Conservation (phyloP, 2,888 invertebrate genomes). For the Eupithecia subumbrata region DNA sequence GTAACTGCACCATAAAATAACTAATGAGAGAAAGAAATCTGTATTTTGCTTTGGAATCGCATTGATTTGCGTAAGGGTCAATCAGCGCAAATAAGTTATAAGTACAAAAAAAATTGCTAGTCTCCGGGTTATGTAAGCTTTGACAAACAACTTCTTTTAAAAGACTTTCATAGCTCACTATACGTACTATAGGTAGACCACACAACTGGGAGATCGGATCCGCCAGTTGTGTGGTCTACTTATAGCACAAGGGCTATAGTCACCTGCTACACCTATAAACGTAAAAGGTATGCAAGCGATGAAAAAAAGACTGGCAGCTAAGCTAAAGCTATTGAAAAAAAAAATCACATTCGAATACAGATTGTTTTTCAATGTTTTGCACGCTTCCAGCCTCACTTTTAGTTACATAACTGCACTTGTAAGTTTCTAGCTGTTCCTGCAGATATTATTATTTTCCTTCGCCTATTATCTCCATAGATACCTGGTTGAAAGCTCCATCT, state of each 20-base stretch:
- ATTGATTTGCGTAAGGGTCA: not conserved
- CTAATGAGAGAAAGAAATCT: no score
- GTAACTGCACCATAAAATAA: no score
- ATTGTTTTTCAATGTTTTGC: not conserved
- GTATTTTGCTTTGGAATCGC: not conserved
- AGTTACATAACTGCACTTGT: not conserved
- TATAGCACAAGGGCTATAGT: no score
- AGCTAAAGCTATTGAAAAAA: not conserved
- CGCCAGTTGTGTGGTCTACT: no score
- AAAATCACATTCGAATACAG: not conserved
- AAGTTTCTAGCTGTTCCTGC: not conserved
- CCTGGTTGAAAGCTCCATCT: not conserved
- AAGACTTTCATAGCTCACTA: not conserved
- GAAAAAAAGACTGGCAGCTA: not conserved
- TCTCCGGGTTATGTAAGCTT: not conserved
- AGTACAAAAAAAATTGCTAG: not conserved
- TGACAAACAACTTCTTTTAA: not conserved
- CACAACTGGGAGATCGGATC: no score
- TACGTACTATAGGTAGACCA: no score
- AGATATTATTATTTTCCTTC: not conserved
- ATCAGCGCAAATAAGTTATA: not conserved
- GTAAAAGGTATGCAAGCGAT: not conserved
- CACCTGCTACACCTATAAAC: not conserved
- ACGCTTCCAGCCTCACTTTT: not conserved
- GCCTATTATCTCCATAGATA: not conserved